phyloP scores from a whole-genome alignment of 2,113 vertebrate species.

The Tragelaphus imberbis region DNA sequence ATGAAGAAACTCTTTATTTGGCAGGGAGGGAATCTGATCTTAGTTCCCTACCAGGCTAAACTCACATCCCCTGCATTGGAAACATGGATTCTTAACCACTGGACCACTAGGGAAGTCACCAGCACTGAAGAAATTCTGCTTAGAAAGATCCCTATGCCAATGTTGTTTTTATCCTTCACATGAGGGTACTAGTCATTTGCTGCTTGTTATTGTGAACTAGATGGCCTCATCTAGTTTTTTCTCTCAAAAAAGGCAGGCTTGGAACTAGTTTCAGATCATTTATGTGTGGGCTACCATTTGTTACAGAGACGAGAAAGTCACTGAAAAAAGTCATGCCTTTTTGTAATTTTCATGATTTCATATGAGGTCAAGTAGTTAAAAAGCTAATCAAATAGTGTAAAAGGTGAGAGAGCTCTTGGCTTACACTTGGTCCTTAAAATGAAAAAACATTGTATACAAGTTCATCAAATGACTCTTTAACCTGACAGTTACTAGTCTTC shows the following conservation, averaged over 20 bases:
- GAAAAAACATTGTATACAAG: neutral
- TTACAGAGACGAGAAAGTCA: neutral
- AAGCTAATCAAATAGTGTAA: neutral
- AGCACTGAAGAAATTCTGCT: neutral
- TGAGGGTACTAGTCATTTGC: no score
- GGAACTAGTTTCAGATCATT: neutral
- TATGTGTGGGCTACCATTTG: neutral
- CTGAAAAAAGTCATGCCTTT: neutral
- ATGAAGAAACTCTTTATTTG: neutral
- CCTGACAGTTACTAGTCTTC: neutral
- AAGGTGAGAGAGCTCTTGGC: neutral
- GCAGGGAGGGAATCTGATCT: neutral
- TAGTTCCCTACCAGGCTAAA: neutral
- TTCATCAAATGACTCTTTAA: neutral
- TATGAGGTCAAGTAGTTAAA: neutral
- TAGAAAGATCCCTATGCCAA: neutral
- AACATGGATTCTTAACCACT: neutral
- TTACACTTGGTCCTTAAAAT: neutral
- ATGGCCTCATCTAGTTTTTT: neutral
- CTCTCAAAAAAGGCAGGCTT: neutral
- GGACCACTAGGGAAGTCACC: neutral
- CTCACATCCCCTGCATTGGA: neutral
- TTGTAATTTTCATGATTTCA: neutral
- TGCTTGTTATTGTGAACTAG: neutral
- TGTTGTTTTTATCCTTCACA: neutral